Base-by-base conservation (phyloP, 2,888 invertebrate species). In the Anagyrus pseudococci region DNA sequence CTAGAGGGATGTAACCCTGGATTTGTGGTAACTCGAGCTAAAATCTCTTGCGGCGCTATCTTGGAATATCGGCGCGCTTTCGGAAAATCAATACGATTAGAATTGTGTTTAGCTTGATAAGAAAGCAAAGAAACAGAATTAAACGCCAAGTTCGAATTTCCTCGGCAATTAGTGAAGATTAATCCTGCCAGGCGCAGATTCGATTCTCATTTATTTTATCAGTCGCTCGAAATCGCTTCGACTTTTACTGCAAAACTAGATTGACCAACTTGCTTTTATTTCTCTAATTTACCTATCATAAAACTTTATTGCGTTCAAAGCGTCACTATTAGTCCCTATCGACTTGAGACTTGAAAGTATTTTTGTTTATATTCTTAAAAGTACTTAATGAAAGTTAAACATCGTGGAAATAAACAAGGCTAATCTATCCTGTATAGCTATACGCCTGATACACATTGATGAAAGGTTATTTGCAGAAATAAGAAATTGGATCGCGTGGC, bases 1-100 rank as follows among this genome's bases (percentile, higher is more conserved):
- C 79, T 78, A 76, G 75, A 10, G 76, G 79, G 76, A 77, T 75
- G 75, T 75, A 77, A 68, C 71, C 73, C 69, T 70, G 79, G 80
- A 80, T 80, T 80, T 79, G 75, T 71, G 73, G 74, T 70, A 70
- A 74, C 73, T 75, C 76, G 75, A 76, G 77, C 77, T 77, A 75
- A 79, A 79, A 77, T 76, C 78, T 75, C 76, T 74, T 73, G 71
- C 70, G 55, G 53, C 59, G 46, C 76, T 77, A 78, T 78, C 77
- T 75, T 71, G 73, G 73, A 75, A 77, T 76, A 79, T 77, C 70
- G 70, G 69, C 48, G 23, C 4, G 29, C 29, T 29, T 10, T 29
- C 63, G 52, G 67, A 62, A 68, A 64, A 64, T 60, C 57, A 60
- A 52, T 26, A 58, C 43, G 54, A 64, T 64, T 48, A 54, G n/a